These are phyloP conservation scores for Candidula unifasciata DNA, from an alignment of 2,888 invertebrate genomes.

Conservation along the genomic window DNA sequence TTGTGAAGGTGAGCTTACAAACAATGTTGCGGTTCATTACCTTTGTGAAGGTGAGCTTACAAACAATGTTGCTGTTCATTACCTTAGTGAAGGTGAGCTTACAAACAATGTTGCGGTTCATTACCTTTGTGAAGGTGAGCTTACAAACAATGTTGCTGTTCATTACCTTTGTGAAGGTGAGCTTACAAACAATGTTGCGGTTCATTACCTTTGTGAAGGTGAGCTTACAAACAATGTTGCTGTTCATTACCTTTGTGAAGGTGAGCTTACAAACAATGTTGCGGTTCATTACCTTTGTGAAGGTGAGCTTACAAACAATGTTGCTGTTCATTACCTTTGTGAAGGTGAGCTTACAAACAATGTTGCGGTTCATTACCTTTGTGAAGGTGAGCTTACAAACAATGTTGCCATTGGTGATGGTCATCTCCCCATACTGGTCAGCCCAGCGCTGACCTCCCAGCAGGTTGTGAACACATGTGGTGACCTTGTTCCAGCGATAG, in stretches of 20 bases:
- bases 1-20: conserved; percentile 88
- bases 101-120: conserved; percentile 84
- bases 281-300: conserved; percentile 86
- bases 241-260: conserved; percentile 85
- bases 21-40: conserved; percentile 83
- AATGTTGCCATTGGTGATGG: conserved; percentile 82
- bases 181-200: conserved; percentile 85
- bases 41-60: conserved; percentile 89
- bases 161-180: conserved; percentile 89
- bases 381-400: conserved; percentile 88
- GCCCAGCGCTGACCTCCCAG: conserved; percentile 91
- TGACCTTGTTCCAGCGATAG: conserved; percentile 89
- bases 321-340: conserved; percentile 84
- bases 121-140: conserved; percentile 88
- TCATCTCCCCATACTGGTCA: conserved; percentile 90
- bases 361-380: conserved; percentile 82
- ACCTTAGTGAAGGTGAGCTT: conserved; percentile 89
- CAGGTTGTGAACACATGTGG: conserved; percentile 90
- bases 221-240: conserved; percentile 85
- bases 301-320: conserved; percentile 87
- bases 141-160: conserved; percentile 84
- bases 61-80: conserved; percentile 82
- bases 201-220: conserved; percentile 90
- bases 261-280: conserved; percentile 87
- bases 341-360: conserved; percentile 87